Evolutionary conservation across 2,888 invertebrate species (phyloP).

Genomic region (Oeneis ivallda): DNA sequence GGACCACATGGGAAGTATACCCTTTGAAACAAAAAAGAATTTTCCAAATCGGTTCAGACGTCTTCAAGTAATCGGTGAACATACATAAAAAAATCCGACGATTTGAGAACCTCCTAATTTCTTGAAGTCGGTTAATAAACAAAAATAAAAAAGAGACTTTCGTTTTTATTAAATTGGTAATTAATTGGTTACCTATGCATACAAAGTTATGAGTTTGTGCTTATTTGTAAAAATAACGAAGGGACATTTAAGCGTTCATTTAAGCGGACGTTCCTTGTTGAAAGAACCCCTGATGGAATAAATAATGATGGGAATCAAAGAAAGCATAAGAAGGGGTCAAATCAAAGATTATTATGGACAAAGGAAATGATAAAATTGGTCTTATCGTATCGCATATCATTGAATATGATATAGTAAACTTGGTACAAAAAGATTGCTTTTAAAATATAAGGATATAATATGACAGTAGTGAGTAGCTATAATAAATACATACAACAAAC

Average conservation of each 20-base stretch:
- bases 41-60: no score
- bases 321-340: slow-evolving; percentile 1
- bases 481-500: no score
- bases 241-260: no score
- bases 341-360: neutral
- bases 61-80: no score
- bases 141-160: no score
- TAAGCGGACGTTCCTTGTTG: neutral
- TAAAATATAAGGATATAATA: slow-evolving; percentile 1
- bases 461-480: no score
- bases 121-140: no score
- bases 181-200: no score
- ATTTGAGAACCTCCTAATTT: no score
- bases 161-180: neutral
- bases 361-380: slow-evolving; percentile 22
- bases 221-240: neutral
- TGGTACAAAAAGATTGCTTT: neutral
- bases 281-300: neutral
- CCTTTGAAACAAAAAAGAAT: no score
- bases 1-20: no score
- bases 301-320: slow-evolving; percentile 6
- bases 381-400: slow-evolving; percentile 1
- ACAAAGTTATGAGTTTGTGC: neutral
- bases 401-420: neutral
- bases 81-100: no score